phyloP scores from a whole-genome alignment of 2,888 invertebrate genomes.

The Capitulum mitella region DNA sequence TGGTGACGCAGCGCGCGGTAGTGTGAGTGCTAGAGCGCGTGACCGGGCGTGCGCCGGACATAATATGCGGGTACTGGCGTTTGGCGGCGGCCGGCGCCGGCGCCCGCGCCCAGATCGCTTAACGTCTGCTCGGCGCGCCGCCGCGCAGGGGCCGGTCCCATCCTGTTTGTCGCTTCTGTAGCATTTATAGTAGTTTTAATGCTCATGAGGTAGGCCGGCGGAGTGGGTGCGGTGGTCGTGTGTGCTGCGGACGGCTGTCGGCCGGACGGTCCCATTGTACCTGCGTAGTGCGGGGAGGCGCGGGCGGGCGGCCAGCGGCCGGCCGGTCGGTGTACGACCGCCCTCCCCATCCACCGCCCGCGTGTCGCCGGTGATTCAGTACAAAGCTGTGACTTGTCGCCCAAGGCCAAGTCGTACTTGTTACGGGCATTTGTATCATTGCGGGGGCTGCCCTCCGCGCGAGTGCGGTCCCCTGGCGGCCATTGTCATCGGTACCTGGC shows the following conservation, averaged over 20 bases:
- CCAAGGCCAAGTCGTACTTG: constrained; percentile 10
- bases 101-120: too few relatives aligned
- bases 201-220: background rate
- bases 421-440: constrained; percentile 22
- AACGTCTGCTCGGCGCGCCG: background rate
- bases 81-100: background rate
- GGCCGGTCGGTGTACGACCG: background rate
- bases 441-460: background rate
- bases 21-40: background rate
- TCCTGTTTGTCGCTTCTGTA: constrained; percentile 11
- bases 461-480: background rate
- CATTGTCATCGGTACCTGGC: constrained; percentile 9
- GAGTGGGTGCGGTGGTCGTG: background rate
- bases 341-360: background rate
- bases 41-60: background rate
- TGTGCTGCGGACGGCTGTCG: background rate
- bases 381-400: constrained; percentile 14
- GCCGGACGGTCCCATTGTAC: background rate
- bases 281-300: background rate
- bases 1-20: background rate
- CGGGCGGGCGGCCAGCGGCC: background rate
- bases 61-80: background rate
- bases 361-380: background rate
- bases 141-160: background rate
- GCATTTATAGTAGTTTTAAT: constrained; percentile 19